Conservation (phyloP, 2,888 invertebrate species). For the Caenorhabditis sp. region DNA sequence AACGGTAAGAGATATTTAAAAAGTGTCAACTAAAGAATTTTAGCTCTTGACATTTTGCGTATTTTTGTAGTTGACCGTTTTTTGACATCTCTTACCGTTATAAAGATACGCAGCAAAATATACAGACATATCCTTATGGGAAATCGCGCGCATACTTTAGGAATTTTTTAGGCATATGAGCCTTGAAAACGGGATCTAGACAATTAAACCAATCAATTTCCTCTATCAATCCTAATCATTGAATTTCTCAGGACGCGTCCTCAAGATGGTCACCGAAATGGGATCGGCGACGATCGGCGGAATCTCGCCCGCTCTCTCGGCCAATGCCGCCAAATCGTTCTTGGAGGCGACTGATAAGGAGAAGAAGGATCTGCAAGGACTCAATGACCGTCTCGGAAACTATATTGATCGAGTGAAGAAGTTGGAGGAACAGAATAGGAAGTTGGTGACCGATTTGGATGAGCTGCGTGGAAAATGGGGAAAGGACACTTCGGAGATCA, state of each 20-base stretch:
- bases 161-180: too few species aligned
- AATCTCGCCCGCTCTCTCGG: constrained; percentile 82
- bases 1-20: too few species aligned
- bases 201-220: too few species aligned
- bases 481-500: constrained; percentile 83
- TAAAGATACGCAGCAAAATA: too few species aligned
- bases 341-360: constrained; percentile 84
- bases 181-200: too few species aligned
- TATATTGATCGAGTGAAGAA: constrained; percentile 85
- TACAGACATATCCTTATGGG: too few species aligned
- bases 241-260: constrained; percentile 77
- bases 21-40: too few species aligned
- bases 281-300: constrained; percentile 82
- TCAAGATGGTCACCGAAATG: constrained; percentile 83
- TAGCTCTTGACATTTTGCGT: too few species aligned
- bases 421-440: constrained; percentile 83
- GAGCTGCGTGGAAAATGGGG: constrained; percentile 83
- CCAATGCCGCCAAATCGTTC: constrained; percentile 82
- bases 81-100: too few species aligned
- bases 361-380: constrained; percentile 84
- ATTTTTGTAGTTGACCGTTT: too few species aligned
- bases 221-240: background rate
- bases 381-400: constrained; percentile 85
- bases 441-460: constrained; percentile 82
- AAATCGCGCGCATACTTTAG: too few species aligned